These are phyloP conservation scores for Ptiloglossa arizonensis DNA, from an alignment of 1,140 invertebrate species.

Conservation along the genomic window DNA sequence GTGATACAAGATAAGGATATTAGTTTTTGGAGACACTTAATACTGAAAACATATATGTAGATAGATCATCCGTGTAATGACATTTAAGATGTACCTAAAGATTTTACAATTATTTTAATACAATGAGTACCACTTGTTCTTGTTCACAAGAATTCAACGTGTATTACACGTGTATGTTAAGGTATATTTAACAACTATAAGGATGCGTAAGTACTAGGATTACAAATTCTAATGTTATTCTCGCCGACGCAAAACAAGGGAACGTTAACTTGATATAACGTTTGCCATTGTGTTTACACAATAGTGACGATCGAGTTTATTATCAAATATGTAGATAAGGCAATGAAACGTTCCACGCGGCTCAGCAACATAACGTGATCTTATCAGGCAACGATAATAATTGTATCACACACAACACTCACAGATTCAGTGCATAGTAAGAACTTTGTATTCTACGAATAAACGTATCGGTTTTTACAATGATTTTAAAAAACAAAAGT, in stretches of 20 bases:
- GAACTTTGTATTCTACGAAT: neutral
- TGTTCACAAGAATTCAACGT: no score
- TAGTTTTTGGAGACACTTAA: slow-evolving; percentile 2
- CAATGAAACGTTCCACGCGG: neutral
- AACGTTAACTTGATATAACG: neutral
- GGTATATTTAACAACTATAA: no score
- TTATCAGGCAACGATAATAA: slow-evolving; percentile 12
- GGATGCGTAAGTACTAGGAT: no score
- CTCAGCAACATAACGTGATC: neutral
- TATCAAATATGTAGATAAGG: slow-evolving; percentile 9
- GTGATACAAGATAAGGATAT: slow-evolving; percentile 30
- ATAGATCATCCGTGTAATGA: neutral
- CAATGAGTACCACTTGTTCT: no score
- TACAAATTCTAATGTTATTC: no score
- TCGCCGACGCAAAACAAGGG: no score
- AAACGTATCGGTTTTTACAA: neutral
- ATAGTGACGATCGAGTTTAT: slow-evolving; percentile 4
- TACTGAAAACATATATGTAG: neutral
- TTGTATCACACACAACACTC: neutral
- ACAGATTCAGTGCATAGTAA: neutral
- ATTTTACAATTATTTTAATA: no score
- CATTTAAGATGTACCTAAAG: slow-evolving; percentile 3
- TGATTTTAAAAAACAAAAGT: no score
- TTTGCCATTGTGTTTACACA: slow-evolving; percentile 6
- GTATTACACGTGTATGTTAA: no score